Base-by-base conservation (phyloP, 2,113 vertebrate species). In the Misgurnus anguillicaudatus region DNA sequence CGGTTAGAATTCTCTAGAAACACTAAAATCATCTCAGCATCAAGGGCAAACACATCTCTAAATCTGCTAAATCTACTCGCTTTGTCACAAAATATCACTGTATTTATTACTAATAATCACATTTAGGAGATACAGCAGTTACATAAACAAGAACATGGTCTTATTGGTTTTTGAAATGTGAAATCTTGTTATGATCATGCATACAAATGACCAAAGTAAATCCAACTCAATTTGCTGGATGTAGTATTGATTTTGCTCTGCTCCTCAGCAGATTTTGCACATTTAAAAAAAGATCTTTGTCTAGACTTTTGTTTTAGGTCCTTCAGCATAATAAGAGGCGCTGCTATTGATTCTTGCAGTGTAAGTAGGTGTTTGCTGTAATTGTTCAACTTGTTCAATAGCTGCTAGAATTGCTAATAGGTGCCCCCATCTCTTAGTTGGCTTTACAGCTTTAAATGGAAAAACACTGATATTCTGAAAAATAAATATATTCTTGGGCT, bases 341-440 rank as follows among this genome's bases (percentile, higher is more conserved):
- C 17, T 64, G 73, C 24, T 64, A 53, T 76, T 64, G 73, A 64
- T 76, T 53, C 31, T 19, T 64, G 45, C 19, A 16, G 41, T 75
- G 73, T 48, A 48, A 19, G 58, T 53, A 51, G 71, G 42, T 53
- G 73, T 51, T 76, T 64, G 60, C 36, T 64, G 10, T 76, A 76
- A 76, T 76, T 64, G 73, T 63, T 53, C 38, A 76, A 64, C 73
- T 76, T 24, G 42, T 64, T 76, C 17, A 53, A 31, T 39, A 16
- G 38, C 71, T 64, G 55, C 48, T 38, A 70, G 42, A 51, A 45
- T 64, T 64, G 13, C 48, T 53, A 76, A 64, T 76, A 13, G 41
- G 21, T 1, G 58, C 21, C 42, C 21, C 21, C 72, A 39, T 51
- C 10, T 64, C 61, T 76, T 61, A 51, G 64, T 76, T 64, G 61